These are phyloP conservation scores for Rhinolophus ferrumequinum DNA, from an alignment of 2,113 vertebrate species.

Conservation along the genomic window DNA sequence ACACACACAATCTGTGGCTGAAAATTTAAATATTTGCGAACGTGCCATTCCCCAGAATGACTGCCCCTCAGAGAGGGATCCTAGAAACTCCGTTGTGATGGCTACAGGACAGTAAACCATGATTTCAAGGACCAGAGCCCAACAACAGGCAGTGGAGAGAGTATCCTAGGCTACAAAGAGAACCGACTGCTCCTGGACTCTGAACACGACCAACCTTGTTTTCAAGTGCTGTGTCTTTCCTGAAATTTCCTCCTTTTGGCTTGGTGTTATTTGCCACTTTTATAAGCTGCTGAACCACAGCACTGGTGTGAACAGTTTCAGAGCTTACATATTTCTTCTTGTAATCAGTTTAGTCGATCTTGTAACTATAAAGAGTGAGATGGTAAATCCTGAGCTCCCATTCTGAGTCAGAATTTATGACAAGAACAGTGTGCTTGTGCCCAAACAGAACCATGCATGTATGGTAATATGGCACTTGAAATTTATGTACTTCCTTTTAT, in stretches of 20 bases:
- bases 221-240: constrained; percentile 41
- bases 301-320: constrained; percentile 72
- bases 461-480: constrained; percentile 76
- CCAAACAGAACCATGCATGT: constrained; percentile 77
- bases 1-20: not conserved
- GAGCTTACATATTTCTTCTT: constrained; percentile 77
- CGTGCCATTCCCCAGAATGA: not conserved
- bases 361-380: constrained; percentile 75
- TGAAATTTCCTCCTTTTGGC: constrained; percentile 66
- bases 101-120: not conserved
- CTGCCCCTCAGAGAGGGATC: not conserved
- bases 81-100: not conserved
- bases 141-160: not conserved
- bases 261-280: constrained; percentile 67
- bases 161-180: not conserved
- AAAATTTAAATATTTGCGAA: constrained; percentile 1
- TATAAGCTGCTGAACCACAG: constrained; percentile 68
- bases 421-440: constrained; percentile 74
- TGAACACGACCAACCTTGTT: not conserved
- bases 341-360: constrained; percentile 73
- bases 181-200: not conserved
- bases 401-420: constrained; percentile 80
- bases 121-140: not conserved
- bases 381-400: constrained; percentile 71
- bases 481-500: constrained; percentile 76